Evolutionary conservation across 2,797 vertebrate species (phyloP), one percentile per base, ranked within the genome.

Genomic region (Enteromius argenteus): DNA sequence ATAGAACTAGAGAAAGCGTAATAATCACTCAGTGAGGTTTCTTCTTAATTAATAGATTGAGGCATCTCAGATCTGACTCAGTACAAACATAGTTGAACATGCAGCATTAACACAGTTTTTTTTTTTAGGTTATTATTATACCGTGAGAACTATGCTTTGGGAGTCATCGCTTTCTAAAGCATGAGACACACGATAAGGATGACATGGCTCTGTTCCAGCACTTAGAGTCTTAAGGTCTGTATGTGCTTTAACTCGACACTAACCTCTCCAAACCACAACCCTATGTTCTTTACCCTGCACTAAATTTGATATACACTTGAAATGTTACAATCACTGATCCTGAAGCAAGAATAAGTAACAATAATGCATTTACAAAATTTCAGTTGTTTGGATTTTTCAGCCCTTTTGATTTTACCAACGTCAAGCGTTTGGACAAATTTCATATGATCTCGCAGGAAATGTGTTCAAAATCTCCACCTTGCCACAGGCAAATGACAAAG

Each of bases 401-500:
- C 76, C 11, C 35, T 42, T 39, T 56, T 78, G 56, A 51, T 71
- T 66, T 81, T 5, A 60, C 53, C 58, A 68, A 67, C 23, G 15
- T 42, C n/a, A 71, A 23, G 44, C 19, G 5, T 82, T 85, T 64
- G 67, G 13, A 51, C 23, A 19, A 67, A 46, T 44, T 51, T 83
- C 76, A 82, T 21, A 62, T 75, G 68, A 68, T 80, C 67, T 46
- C 4, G 49, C 72, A 78, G 75, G 80, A 87, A 79, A 79, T 87
- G 49, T 58, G 73, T 69, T 85, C 21, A 49, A 68, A 81, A 56
- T 77, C 53, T 79, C 62, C 35, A 77, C 27, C 79, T 39, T 71
- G 72, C 82, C 69, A 39, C 73, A 66, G 83, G 86, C 79, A 76
- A 37, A 42, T 80, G 78, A 66, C 84, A 85, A 67, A 85, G 17